Evolutionary conservation across 2,797 vertebrate genomes (phyloP), one percentile per base, ranked within the genome.

Genomic region (Melopsittacus undulatus): DNA sequence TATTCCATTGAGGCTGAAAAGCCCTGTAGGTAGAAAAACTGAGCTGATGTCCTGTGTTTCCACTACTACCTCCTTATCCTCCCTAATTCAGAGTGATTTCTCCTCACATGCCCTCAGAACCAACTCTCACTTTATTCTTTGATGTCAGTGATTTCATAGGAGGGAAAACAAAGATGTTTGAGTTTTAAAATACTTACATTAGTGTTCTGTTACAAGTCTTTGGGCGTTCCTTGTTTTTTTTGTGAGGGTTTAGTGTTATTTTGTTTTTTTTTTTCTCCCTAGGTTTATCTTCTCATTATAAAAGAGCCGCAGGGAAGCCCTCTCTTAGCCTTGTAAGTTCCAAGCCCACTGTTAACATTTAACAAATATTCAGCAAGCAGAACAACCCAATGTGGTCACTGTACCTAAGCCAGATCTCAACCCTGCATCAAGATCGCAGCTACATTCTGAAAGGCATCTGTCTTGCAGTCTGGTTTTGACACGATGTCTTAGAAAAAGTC

Each of bases 191-290:
- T 94, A 90, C 87, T 94, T 93, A 72, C 2, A 17, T 92, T 96
- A 74, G 94, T n/a, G 43, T 93, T 90, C 94, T 85, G 51, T 95
- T 96, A 90, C 91, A 77, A 77, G 54, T 83, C 92, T 80, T 89
- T 2, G 77, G 92, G 95, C 0, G 92, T 94, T 94, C 45, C 80
- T 70, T 96, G 90, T 82, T 93, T 93, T 96, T 96, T 83, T 92
- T 87, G 51, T 56, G n/a, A 88, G 29, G 20, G 7, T 76, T 92
- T 91, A 87, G 27, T 93, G 63, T 91, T 94, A 63, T 82, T 95
- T 83, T 86, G 66, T 42, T 91, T 87, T 88, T 91, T 87, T 88
- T 36, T 82, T 84, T 17, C 36, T 89, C 56, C 15, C 45, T 89
- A 45, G 48, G 24, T 94, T 94, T 90, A 32, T 78, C 61, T 94